Conservation (phyloP, 2,113 vertebrate genomes). For the Amblyopsis rosae region DNA sequence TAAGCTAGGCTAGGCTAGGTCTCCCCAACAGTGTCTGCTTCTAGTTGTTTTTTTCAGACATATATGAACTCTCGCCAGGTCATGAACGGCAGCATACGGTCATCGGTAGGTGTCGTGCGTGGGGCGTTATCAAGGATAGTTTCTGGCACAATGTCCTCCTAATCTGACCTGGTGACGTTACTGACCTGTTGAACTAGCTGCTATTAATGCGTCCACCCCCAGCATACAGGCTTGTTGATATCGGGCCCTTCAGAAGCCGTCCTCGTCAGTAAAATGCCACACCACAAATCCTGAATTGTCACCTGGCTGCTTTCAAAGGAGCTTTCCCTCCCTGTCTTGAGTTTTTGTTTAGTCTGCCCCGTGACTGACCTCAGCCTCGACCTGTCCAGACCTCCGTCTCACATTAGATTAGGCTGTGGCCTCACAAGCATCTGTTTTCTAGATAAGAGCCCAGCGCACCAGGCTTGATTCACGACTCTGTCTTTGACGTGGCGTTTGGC, state of each 20-base stretch:
- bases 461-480: constrained; percentile 69
- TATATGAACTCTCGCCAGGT: no score
- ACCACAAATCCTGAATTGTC: constrained; percentile 1
- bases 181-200: no score
- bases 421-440: constrained; percentile 72
- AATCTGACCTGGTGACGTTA: no score
- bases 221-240: not conserved
- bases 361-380: constrained; percentile 36
- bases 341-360: constrained; percentile 41
- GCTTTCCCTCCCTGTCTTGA: not conserved
- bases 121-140: no score
- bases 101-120: no score
- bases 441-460: constrained; percentile 51
- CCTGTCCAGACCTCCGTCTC: constrained; percentile 47
- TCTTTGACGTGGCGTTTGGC: constrained; percentile 50
- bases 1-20: no score
- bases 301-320: constrained; percentile 26
- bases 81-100: no score
- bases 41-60: no score
- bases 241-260: constrained; percentile 24
- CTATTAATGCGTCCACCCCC: not conserved
- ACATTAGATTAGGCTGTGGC: constrained; percentile 36
- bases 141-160: no score
- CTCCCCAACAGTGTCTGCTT: no score
- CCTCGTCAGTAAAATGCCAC: constrained; percentile 23